Evolutionary conservation across 2,888 invertebrate species (phyloP), one percentile per base, ranked within the genome.

Genomic region (Toxonevra muliebris): DNA sequence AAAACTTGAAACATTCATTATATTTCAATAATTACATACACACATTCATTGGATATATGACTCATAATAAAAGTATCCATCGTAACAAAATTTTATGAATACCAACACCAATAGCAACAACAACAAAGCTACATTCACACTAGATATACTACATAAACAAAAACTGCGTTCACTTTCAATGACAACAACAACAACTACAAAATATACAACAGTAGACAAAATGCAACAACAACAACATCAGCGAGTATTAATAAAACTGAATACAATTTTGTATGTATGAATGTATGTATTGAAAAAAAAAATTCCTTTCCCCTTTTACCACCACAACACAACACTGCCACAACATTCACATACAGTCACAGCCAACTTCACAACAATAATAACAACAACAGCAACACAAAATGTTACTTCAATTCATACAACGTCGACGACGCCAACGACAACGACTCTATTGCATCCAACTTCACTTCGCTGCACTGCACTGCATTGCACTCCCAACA

Each of bases 141-240:
- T 48, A 5, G 48, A n/a, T 48, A n/a, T 15, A 48, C 30, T 7
- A 30, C 30, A 15, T 48, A 48, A 48, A 48, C 12, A 48, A n/a
- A 48, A 48, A 48, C 48, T 48, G 12, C 12, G 15, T 48, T 64
- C 17, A 57, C 48, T 63, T 63, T 55, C 54, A 63, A 63, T 63
- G 40, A 8, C 45, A 55, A 30, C 13, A 55, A 55, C 15, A 19
- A 42, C 30, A 55, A 55, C 15, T 13, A 42, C 30, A 41, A 19
- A 19, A 41, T 20, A 19, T 48, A 15, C 48, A 55, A 61, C 40
- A 20, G 1, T n/a, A 63, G 15, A 55, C 48, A 53, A 4, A 57
- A 45, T 55, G 54, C 57, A 64, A 50, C 57, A 57, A 50, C 57
- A 57, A 41, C 48, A 50, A 43, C 52, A 40, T 42, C 41, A 55